These are phyloP conservation scores for Agelas oroides DNA, from an alignment of 37 sponge, comb jelly and placozoan genomes.

Conservation along the genomic window DNA sequence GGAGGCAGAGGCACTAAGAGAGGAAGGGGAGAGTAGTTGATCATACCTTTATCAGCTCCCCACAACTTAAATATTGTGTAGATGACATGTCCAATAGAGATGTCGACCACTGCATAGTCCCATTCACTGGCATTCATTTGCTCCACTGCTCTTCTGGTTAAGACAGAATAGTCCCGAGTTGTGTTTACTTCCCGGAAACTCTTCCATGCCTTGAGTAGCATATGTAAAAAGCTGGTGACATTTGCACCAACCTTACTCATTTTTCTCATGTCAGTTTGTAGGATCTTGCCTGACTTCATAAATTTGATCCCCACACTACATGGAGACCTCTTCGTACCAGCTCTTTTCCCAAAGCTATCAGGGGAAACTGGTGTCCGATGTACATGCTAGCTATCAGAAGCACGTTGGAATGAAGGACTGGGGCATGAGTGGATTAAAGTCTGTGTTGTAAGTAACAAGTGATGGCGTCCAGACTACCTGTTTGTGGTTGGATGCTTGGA, in stretches of 20 bases:
- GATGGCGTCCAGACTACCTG: no score
- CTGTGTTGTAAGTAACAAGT: no score
- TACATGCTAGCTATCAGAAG: neutral
- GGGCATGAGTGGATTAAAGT: no score
- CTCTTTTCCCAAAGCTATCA: slow-evolving; percentile 24
- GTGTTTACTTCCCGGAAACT: neutral
- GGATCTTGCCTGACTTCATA: neutral
- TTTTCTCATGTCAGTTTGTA: neutral
- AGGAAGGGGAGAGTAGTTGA: neutral
- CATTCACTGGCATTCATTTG: neutral
- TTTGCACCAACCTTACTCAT: neutral
- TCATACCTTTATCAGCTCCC: neutral
- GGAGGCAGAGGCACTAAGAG: no score
- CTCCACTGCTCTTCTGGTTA: neutral
- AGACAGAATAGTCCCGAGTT: neutral
- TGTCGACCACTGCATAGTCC: slow-evolving; percentile 22
- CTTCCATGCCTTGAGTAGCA: neutral
- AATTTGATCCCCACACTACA: neutral
- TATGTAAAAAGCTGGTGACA: neutral
- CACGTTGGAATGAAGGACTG: no score
- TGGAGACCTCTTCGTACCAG: slow-evolving; percentile 9
- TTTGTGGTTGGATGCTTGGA: no score
- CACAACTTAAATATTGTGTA: neutral
- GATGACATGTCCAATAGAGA: neutral
- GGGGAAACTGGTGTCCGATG: slow-evolving; percentile 9